A percentile compares a stretch with the other conserved stretches of the same genome.
phyloP scores from a whole-genome alignment of 2,888 invertebrate species.

The Ochropleura leucogaster region DNA sequence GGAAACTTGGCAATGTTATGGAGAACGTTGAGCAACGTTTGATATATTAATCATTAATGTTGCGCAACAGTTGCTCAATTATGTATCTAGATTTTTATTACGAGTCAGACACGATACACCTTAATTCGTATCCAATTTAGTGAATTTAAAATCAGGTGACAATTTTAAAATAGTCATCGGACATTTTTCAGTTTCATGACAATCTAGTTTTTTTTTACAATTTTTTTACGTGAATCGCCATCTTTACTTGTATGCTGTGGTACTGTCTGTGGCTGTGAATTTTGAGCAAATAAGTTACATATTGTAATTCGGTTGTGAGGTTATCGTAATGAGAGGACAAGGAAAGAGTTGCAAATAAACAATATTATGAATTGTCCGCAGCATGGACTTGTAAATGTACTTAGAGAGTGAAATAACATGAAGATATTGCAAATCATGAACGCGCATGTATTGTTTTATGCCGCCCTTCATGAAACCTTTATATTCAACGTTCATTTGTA shows the following conservation, averaged over 20 bases:
- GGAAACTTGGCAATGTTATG: neutral
- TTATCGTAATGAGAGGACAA: slow-evolving; percentile 3
- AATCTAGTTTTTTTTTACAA: neutral
- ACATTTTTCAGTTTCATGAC: neutral
- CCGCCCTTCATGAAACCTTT: neutral
- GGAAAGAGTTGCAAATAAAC: neutral
- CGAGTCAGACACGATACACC: neutral
- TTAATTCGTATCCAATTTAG: too few relatives aligned
- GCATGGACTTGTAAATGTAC: neutral
- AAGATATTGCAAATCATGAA: neutral
- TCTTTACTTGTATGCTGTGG: neutral
- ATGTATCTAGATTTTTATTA: neutral
- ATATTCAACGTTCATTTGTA: neutral
- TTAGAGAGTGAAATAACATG: neutral
- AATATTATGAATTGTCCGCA: neutral
- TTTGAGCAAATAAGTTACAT: slow-evolving; percentile 20
- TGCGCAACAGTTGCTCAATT: neutral
- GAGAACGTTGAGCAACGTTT: neutral
- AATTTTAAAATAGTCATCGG: neutral
- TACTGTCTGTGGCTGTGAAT: slow-evolving; percentile 51
- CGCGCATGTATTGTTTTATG: neutral
- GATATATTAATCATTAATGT: neutral
- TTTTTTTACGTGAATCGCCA: neutral
- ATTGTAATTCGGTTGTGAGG: slow-evolving; percentile 51
- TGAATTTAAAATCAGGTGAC: neutral